Base-by-base conservation (phyloP, 2,113 vertebrate species). In the Takifugu bimaculatus region DNA sequence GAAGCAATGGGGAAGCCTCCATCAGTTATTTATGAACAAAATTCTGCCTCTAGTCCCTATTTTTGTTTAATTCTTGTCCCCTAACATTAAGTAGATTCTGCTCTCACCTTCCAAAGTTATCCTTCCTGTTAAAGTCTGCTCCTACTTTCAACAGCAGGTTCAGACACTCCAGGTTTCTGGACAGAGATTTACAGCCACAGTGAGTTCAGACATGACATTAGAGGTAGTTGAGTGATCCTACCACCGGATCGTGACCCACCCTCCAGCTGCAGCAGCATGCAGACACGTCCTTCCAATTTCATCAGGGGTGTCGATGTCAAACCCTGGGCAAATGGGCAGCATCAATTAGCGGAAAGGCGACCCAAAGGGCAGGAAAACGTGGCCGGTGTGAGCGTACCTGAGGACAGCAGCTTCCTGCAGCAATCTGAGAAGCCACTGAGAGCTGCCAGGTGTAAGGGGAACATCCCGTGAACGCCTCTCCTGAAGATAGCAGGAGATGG, bases 381-480 rank as follows among this genome's bases (percentile, higher is more conserved):
- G 20, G 43, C 66, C 64, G 63, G 74, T 60, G 15, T 50, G 43
- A 74, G 67, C 50, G 49, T 89, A 98, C 96, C 95, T 88, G 95
- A 97, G 70, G 94, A 95, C 68, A 99, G 93, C 51, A 99, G 94
- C 80, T 99, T 99, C 87, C 93, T 93, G 88, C 96, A 99, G 92
- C 96, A 98, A 91, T 98, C 95, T 52, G 95, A 96, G 91, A 97
- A 98, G 77, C 96, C 95, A 68, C 95, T 97, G 84, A 99, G 93
- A 79, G 96, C 95, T 84, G 96, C 95, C 91, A 99, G 90, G 86
- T 99, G 96, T 55, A 99, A 92, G 42, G 96, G 96, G 85, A 98
- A 96, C 96, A 97, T 98, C 84, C 96, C 96, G 72, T 98, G 94
- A 89, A 97, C 90, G 72, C 96, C 96, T 79, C 93, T 93, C 86